These are phyloP conservation scores for Pipistrellus pipistrellus DNA, from an alignment of 2,797 vertebrate species.

Conservation along the genomic window DNA sequence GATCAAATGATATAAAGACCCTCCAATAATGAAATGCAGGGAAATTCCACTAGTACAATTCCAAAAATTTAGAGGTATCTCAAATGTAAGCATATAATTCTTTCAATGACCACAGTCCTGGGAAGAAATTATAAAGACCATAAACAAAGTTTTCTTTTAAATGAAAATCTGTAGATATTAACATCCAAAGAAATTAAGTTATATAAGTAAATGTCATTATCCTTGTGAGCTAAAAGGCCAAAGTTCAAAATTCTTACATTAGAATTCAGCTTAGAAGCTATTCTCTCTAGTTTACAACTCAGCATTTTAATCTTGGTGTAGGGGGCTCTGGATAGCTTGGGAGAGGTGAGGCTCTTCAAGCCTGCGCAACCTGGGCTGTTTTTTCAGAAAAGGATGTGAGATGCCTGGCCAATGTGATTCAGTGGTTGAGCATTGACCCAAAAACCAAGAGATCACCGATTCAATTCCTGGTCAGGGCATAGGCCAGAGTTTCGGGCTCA, in stretches of 20 bases:
- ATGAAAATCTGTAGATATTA: neutral
- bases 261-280: neutral
- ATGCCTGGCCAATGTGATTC: no score
- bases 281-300: neutral
- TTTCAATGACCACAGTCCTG: neutral
- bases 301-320: neutral
- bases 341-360: neutral
- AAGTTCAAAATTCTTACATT: neutral
- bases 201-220: neutral
- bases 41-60: neutral
- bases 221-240: neutral
- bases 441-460: no score
- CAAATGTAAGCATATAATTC: neutral
- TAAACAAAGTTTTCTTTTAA: slow-evolving; percentile 3
- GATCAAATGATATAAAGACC: neutral
- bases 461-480: no score
- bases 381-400: neutral
- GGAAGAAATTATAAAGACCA: slow-evolving; percentile 19
- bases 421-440: no score
- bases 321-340: neutral
- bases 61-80: neutral
- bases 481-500: no score
- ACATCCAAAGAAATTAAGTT: slow-evolving; percentile 27
- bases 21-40: neutral
- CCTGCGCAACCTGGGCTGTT: neutral